Base-by-base conservation (phyloP, 2,113 vertebrate species). In the Vulpes lagopus region DNA sequence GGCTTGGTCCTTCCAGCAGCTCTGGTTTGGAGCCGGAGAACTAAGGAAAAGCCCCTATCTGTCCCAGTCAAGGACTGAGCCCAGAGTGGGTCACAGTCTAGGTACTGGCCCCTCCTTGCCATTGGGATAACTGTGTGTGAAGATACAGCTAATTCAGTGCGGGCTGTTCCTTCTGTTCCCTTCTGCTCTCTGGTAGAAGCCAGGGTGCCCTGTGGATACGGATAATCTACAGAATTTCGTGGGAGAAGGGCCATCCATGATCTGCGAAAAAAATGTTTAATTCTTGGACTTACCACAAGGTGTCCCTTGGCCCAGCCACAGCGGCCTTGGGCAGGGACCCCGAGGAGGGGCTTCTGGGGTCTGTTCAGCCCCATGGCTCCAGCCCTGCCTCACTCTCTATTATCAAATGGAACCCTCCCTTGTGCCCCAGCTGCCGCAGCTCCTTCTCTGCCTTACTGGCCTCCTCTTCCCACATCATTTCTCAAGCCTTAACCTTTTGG, bases 21-120 rank as follows among this genome's bases (percentile, higher is more conserved):
- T 90, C 32, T 91, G 19, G 53, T 64, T 35, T 89, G 78, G 62
- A 65, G 87, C n/a, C 16, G 91, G 59, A 89, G 78, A 89, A 89
- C 43, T 59, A 22, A 35, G 55, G 53, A 2, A n/a, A 92, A 69
- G 19, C 3, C 23, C 30, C 38, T 88, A 20, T 59, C 49, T 95
- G 27, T 91, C 12, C 78, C 55, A 65, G 65, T 49, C 20, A 51
- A 73, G 74, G 49, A 71, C 27, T 65, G 49, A 95, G 32, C 55
- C 64, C 23, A 38, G 7, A 74, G 35, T 76, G 22, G 53, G n/a
- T 55, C 49, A 7, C 19, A 25, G 27, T 55, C 35, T 86, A 64
- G 74, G 53, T 43, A 30, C 86, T 43, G 27, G 3, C 12, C 32
- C 23, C 30, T 89, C 23, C 38, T 19, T 49, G 65, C 71, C 74